Evolutionary conservation across 2,888 invertebrate species (phyloP).

Genomic region (Protophormia terraenovae): DNA sequence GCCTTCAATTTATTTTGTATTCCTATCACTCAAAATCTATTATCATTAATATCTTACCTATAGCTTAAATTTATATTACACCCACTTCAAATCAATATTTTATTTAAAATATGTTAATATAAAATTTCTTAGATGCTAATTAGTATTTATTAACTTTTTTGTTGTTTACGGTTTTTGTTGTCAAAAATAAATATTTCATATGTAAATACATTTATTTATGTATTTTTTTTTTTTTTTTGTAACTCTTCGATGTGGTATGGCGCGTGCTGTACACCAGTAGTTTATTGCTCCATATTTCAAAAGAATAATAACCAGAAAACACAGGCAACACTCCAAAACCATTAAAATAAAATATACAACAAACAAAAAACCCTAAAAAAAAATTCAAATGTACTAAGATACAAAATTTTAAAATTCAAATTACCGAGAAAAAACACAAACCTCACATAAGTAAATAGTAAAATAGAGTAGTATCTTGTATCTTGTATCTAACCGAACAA

Average conservation of each 20-base stretch:
- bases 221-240: neutral
- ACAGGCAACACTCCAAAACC: neutral
- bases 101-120: neutral
- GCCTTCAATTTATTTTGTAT: too few species aligned
- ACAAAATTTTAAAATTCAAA: neutral
- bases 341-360: neutral
- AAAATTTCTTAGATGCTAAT: neutral
- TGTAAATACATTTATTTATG: neutral
- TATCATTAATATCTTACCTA: too few species aligned
- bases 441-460: neutral
- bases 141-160: neutral
- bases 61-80: neutral
- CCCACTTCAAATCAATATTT: neutral
- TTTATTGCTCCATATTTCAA: constrained; percentile 15
- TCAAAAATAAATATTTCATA: neutral
- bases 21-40: too few species aligned
- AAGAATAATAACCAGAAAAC: neutral
- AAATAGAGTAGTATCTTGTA: too few species aligned
- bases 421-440: neutral
- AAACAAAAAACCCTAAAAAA: neutral
- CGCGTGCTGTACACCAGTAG: constrained; percentile 6
- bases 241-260: neutral
- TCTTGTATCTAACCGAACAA: too few species aligned
- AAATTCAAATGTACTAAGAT: neutral
- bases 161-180: neutral